These are phyloP conservation scores for Mesorhabditis spiculigera DNA, from an alignment of 2,888 invertebrate species.

Conservation along the genomic window DNA sequence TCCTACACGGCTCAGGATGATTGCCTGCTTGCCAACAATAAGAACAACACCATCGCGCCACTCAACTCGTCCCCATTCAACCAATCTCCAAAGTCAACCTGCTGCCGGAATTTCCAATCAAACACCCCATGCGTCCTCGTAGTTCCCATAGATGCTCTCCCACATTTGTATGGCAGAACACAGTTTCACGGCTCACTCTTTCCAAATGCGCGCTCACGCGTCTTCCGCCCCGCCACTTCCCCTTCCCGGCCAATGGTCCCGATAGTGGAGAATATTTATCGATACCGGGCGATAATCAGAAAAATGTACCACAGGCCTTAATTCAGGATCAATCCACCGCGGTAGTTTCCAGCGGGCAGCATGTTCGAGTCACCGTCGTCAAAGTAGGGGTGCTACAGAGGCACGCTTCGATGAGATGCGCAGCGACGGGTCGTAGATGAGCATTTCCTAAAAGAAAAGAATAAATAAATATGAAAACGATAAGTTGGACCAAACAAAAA, in stretches of 20 bases:
- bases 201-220: too few species aligned
- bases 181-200: too few species aligned
- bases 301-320: conserved; percentile 1
- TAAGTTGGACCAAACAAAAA: not conserved
- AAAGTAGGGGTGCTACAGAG: conserved; percentile 80
- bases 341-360: conserved; percentile 49
- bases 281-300: not conserved
- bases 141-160: too few species aligned
- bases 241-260: not conserved
- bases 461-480: not conserved
- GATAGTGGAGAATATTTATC: not conserved
- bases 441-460: conserved; percentile 65
- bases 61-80: too few species aligned
- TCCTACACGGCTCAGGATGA: too few species aligned
- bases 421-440: conserved; percentile 82
- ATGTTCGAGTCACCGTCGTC: conserved; percentile 63
- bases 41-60: too few species aligned
- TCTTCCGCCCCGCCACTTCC: too few species aligned
- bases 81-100: too few species aligned
- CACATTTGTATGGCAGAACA: too few species aligned
- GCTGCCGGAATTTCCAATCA: too few species aligned
- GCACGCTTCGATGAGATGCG: conserved; percentile 81
- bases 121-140: too few species aligned
- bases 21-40: too few species aligned
- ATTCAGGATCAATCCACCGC: conserved; percentile 33